Evolutionary conservation across 1,140 invertebrate genomes (phyloP).

Genomic region (Sycophaga agraensis): DNA sequence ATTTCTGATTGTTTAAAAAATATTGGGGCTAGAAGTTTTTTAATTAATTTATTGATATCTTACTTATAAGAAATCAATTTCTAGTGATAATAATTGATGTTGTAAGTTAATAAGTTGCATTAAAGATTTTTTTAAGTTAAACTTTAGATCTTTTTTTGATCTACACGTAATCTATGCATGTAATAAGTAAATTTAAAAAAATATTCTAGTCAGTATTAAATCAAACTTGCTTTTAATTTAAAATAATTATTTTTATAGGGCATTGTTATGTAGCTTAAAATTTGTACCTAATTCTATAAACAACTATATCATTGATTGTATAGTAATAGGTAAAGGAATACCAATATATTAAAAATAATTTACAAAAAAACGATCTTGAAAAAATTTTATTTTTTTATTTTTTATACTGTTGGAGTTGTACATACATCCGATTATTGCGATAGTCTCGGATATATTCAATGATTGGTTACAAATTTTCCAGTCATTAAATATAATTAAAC

Average conservation of each 20-base stretch:
- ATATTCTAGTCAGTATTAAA: conserved; percentile 34
- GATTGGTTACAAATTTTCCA: background rate
- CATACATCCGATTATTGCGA: background rate
- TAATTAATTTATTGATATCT: too few species aligned
- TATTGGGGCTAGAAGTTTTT: too few species aligned
- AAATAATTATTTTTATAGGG: conserved; percentile 21
- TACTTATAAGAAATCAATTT: too few species aligned
- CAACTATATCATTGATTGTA: conserved; percentile 10
- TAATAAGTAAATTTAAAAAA: background rate
- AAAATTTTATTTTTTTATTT: conserved; percentile 20
- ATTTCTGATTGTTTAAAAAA: conserved; percentile 5
- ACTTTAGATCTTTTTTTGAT: conserved; percentile 6
- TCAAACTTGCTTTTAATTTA: conserved; percentile 18
- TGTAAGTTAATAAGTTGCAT: too few species aligned
- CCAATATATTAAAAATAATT: conserved; percentile 16
- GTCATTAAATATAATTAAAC: background rate
- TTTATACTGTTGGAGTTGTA: conserved; percentile 12
- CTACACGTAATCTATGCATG: background rate
- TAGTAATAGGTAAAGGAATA: background rate
- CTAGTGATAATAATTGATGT: too few species aligned
- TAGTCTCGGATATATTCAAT: conserved; percentile 4
- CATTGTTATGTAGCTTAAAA: conserved; percentile 4
- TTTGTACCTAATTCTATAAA: too few species aligned
- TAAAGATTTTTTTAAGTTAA: conserved; percentile 7
- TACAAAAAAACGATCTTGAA: conserved; percentile 19